Evolutionary conservation across 2,888 invertebrate species (phyloP).

Genomic region (Drosophila barbarae): DNA sequence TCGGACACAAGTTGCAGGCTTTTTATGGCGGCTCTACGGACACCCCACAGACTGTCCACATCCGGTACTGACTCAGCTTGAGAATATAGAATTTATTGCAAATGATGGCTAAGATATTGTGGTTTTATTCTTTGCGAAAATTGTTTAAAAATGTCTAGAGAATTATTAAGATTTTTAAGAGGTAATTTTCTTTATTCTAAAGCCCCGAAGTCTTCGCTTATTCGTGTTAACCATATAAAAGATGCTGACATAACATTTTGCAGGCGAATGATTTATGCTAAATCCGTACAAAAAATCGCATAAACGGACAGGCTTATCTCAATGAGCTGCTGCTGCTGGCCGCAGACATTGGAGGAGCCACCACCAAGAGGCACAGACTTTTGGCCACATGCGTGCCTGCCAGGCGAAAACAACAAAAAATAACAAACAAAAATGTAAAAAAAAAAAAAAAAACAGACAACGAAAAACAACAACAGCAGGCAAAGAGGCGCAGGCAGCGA

Average conservation of each 20-base stretch:
- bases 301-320: slow-evolving; percentile 70
- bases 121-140: background rate
- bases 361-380: slow-evolving; percentile 37
- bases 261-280: slow-evolving; percentile 70
- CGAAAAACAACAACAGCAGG: slow-evolving; percentile 29
- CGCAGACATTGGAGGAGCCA: slow-evolving; percentile 39
- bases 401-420: slow-evolving; percentile 21
- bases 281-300: slow-evolving; percentile 62
- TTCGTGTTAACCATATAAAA: slow-evolving; percentile 39
- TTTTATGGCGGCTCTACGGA: slow-evolving; percentile 49
- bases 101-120: background rate
- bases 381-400: slow-evolving; percentile 56
- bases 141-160: fast-evolving
- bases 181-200: background rate
- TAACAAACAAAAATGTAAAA: slow-evolving; percentile 24
- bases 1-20: slow-evolving; percentile 44
- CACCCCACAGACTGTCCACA: slow-evolving; percentile 54
- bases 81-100: slow-evolving; percentile 4
- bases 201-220: slow-evolving; percentile 17
- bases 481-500: slow-evolving; percentile 46
- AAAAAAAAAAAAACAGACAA: slow-evolving; percentile 19
- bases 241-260: slow-evolving; percentile 73
- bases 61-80: slow-evolving; percentile 49
- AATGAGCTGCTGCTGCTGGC: slow-evolving; percentile 56
- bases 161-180: background rate